phyloP scores from a whole-genome alignment of 2,797 vertebrate species.

The Pangasius djambal region DNA sequence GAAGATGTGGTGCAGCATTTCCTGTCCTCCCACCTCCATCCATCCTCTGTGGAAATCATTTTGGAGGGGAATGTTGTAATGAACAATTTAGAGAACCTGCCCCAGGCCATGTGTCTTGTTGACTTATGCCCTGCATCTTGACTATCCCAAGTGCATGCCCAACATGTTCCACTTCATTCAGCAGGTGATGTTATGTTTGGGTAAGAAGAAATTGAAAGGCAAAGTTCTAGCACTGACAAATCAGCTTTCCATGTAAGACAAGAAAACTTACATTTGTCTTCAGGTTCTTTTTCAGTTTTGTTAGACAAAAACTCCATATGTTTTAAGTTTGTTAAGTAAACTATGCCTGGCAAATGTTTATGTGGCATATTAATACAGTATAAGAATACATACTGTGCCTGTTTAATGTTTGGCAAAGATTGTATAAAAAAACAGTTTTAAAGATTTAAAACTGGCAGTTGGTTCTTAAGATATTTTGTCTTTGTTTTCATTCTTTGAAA shows the following conservation, averaged over 20 bases:
- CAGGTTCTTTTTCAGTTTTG: background rate
- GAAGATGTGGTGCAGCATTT: background rate
- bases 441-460: background rate
- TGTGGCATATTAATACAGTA: background rate
- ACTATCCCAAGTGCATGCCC: background rate
- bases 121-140: background rate
- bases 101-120: background rate
- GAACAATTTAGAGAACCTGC: background rate
- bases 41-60: background rate
- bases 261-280: background rate
- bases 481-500: too few species aligned
- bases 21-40: background rate
- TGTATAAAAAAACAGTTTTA: background rate
- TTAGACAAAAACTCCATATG: background rate
- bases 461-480: too few species aligned
- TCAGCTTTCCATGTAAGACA: background rate
- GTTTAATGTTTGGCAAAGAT: background rate
- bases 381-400: background rate
- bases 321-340: background rate
- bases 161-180: background rate
- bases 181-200: background rate
- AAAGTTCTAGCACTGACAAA: background rate
- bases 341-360: background rate
- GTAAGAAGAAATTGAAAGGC: background rate
- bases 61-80: background rate